phyloP scores from a whole-genome alignment of 2,888 invertebrate genomes.

The Electrophaes corylata region DNA sequence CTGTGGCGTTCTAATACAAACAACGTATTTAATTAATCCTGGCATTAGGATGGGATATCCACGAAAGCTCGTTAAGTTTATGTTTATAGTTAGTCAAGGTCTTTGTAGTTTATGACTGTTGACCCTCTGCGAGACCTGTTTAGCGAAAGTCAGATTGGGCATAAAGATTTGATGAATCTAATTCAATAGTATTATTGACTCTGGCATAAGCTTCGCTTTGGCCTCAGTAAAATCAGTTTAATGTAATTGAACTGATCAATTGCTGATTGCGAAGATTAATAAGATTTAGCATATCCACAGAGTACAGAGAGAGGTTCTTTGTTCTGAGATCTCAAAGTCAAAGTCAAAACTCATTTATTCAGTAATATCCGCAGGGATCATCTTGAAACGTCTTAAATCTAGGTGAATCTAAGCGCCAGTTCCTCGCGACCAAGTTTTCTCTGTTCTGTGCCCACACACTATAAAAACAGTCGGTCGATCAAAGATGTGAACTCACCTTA shows the following conservation, averaged over 20 bases:
- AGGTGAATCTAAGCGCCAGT: no score
- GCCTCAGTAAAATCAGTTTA: neutral
- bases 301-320: no score
- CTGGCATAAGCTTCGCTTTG: neutral
- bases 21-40: constrained; percentile 36
- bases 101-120: constrained; percentile 43
- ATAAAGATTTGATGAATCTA: constrained; percentile 44
- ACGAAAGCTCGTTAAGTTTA: constrained; percentile 37
- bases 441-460: no score
- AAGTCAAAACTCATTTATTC: no score
- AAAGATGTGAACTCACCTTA: no score
- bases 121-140: constrained; percentile 40
- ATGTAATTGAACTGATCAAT: neutral
- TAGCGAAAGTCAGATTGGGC: constrained; percentile 41
- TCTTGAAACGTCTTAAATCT: no score
- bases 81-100: constrained; percentile 37
- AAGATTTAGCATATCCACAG: no score
- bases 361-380: no score
- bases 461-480: no score
- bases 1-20: constrained; percentile 25
- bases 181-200: constrained; percentile 43
- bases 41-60: constrained; percentile 33
- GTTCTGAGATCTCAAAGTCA: no score
- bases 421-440: no score
- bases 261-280: no score